These are phyloP conservation scores for Tachina grossa DNA, from an alignment of 2,888 invertebrate genomes.

Conservation along the genomic window DNA sequence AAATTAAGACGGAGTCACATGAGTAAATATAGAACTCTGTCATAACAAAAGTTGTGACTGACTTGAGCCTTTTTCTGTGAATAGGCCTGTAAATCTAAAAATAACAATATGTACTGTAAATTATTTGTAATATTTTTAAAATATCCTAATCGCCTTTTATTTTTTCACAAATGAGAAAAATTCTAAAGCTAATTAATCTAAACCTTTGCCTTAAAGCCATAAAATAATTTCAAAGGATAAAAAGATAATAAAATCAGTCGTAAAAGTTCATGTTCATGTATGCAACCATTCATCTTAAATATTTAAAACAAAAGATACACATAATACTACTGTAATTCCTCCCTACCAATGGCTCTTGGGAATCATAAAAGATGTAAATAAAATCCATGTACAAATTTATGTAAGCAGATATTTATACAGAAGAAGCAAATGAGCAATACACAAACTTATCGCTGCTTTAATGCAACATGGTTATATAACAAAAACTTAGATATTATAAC, in stretches of 20 bases:
- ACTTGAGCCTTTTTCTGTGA: too few species aligned
- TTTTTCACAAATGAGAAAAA: background rate
- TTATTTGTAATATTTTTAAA: background rate
- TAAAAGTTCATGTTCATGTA: background rate
- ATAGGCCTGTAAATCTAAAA: too few species aligned
- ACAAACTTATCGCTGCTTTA: background rate
- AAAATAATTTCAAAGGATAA: slow-evolving; percentile 9
- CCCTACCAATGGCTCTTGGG: background rate
- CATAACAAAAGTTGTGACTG: too few species aligned
- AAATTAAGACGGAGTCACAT: too few species aligned
- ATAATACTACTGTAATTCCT: background rate
- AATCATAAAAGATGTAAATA: slow-evolving; percentile 26
- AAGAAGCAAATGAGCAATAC: background rate
- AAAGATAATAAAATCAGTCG: background rate
- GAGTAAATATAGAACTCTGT: too few species aligned
- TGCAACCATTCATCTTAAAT: background rate
- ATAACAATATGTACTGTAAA: background rate
- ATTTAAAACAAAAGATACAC: slow-evolving; percentile 10
- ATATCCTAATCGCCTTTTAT: background rate
- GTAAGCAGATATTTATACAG: background rate
- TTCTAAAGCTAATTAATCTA: slow-evolving; percentile 21
- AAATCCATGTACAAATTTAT: slow-evolving; percentile 32
- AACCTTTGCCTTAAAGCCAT: slow-evolving; percentile 3
- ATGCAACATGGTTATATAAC: too few species aligned
- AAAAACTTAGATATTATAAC: too few species aligned